Base-by-base conservation (phyloP, 2,113 vertebrate species). In the Perccottus glenii region DNA sequence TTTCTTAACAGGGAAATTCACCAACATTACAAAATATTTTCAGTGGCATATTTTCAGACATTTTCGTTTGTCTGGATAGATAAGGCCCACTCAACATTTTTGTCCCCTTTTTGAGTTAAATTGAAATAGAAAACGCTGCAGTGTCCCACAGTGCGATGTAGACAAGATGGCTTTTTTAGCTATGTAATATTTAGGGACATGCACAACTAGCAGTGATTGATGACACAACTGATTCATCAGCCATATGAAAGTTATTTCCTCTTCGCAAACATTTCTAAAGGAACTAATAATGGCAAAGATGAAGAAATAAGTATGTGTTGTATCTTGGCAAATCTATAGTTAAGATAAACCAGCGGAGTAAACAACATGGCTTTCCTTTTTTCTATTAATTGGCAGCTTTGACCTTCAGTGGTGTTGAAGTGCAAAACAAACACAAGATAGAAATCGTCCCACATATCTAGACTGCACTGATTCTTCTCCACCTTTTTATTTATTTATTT, bases 111-210 rank as follows among this genome's bases (percentile, higher is more conserved):
- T 45, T 45, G 44, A 45, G 44, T 11, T 12, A 11, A 11, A 11
- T 11, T 45, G 11, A 10, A 45, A 45, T 11, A 45, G 12, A 45
- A 12, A 4, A 45, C 4, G 4, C 45, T 48, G 64, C 72, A 69
- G 72, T 61, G 65, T 80, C 78, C 81, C 75, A 78, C 72, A 44
- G 57, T 8, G 45, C 3, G 47, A 44, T 73, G 64, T 72, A 66
- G 75, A 83, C 70, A 83, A 82, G 76, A 82, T 81, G 70, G 77
- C 78, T 70, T 71, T 70, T 67, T 65, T 35, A 73, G 66, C 68
- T 61, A 77, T 68, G n/a, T 38, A 81, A 81, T 53, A 68, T 71
- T 66, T 73, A 40, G 56, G 60, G 64, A 75, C 65, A 73, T 66
- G 60, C 45, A 10, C 12, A 77, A 11, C 49, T 36, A 15, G 42